Conservation (phyloP, 2,113 vertebrate species). For the Nothoprocta pentlandii region DNA sequence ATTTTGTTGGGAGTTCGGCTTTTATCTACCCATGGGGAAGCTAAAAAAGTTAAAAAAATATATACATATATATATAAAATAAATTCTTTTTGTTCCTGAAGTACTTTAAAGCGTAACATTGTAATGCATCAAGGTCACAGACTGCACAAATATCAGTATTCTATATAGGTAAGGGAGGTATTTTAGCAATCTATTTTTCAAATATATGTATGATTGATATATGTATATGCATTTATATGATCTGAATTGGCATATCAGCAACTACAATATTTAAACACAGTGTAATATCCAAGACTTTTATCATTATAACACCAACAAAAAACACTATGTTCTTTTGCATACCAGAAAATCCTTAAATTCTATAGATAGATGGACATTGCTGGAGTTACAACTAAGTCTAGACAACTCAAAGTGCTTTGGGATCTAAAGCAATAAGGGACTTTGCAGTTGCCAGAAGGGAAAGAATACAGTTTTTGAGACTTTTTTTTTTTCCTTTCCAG, state of each 20-base stretch:
- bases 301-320: not conserved
- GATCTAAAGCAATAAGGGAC: not conserved
- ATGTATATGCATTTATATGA: not conserved
- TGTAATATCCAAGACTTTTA: not conserved
- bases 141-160: not conserved
- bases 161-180: not conserved
- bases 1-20: slow-evolving; percentile 94
- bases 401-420: not conserved
- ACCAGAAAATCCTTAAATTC: not conserved
- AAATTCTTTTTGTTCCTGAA: not conserved
- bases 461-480: not conserved
- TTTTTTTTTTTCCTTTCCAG: not conserved
- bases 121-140: not conserved
- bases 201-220: not conserved
- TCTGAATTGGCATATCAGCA: not conserved
- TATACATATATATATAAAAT: not conserved
- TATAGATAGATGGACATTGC: fast-evolving
- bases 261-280: not conserved
- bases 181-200: not conserved
- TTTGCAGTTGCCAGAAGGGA: not conserved
- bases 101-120: not conserved
- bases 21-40: slow-evolving; percentile 96
- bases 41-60: slow-evolving; percentile 67
- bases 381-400: not conserved
- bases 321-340: not conserved